These are phyloP conservation scores for Camelus bactrianus DNA, from an alignment of 2,113 vertebrate genomes.

Conservation along the genomic window DNA sequence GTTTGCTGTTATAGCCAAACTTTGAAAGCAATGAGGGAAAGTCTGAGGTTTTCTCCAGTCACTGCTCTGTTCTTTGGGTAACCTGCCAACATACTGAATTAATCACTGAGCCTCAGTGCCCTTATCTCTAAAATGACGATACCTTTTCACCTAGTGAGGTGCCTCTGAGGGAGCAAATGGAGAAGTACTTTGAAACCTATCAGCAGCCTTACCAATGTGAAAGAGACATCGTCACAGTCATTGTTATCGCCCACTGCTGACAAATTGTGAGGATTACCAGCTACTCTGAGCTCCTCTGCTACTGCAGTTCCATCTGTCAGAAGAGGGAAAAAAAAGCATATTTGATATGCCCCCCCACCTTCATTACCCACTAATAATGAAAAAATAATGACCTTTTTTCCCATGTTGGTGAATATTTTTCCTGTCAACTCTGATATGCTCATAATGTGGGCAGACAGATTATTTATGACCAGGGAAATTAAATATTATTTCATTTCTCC, in stretches of 20 bases:
- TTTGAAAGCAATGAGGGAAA: neutral
- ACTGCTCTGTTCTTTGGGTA: neutral
- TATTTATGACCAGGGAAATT: slow-evolving; percentile 90
- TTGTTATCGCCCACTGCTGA: slow-evolving; percentile 41
- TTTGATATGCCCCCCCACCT: slow-evolving; percentile 42
- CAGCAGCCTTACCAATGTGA: neutral
- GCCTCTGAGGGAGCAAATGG: neutral
- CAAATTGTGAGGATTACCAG: slow-evolving; percentile 69
- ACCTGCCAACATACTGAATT: neutral
- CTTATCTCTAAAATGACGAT: neutral
- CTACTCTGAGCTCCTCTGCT: slow-evolving; percentile 71
- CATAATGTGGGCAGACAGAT: slow-evolving; percentile 87
- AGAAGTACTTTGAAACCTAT: neutral
- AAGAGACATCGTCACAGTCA: neutral
- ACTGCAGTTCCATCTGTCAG: slow-evolving; percentile 78
- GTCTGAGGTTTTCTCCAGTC: accelerated
- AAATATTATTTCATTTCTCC: slow-evolving; percentile 88
- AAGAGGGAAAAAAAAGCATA: neutral
- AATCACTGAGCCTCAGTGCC: neutral
- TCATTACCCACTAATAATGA: slow-evolving; percentile 85
- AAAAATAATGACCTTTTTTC: slow-evolving; percentile 87
- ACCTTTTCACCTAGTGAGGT: neutral
- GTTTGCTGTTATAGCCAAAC: neutral
- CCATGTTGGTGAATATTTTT: slow-evolving; percentile 85
- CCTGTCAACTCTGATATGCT: slow-evolving; percentile 87